These are phyloP conservation scores for Rhea pennata DNA, from an alignment of 2,113 vertebrate species.

Conservation along the genomic window DNA sequence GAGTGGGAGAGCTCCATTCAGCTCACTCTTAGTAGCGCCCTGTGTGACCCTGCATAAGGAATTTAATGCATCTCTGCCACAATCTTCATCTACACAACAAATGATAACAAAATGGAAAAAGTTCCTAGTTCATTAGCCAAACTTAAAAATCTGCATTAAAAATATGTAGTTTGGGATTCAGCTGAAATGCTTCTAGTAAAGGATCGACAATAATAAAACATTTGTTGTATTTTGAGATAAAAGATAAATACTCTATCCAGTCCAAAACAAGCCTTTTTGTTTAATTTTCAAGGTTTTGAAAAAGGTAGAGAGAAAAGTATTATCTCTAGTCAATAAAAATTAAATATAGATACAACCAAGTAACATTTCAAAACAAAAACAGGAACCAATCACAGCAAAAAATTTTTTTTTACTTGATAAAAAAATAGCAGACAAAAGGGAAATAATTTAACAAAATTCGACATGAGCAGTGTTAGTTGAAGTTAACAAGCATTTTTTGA, in stretches of 20 bases:
- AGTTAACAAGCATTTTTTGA: background rate
- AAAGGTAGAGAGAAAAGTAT: background rate
- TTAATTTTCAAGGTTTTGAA: background rate
- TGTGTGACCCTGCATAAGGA: slow-evolving; percentile 21
- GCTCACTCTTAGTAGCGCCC: background rate
- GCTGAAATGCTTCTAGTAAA: slow-evolving; percentile 25
- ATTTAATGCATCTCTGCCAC: slow-evolving; percentile 36
- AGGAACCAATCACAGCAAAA: background rate
- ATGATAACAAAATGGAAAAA: background rate
- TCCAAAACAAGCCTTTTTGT: slow-evolving; percentile 33
- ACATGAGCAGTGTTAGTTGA: background rate
- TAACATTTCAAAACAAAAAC: background rate
- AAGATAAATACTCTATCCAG: background rate
- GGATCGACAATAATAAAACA: slow-evolving; percentile 6
- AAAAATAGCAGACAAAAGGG: no score
- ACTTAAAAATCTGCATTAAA: background rate
- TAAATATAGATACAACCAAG: background rate
- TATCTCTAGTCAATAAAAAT: background rate
- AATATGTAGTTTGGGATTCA: background rate
- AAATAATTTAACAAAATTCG: background rate
- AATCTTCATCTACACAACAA: background rate
- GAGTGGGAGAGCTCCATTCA: background rate
- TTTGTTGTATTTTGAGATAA: background rate
- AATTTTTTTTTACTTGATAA: background rate
- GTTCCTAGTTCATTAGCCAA: background rate